A percentile compares a stretch with the other conserved stretches of the same genome.
Evolutionary conservation across 2,797 vertebrate species (phyloP).

Genomic region (Telmatherina bonti): DNA sequence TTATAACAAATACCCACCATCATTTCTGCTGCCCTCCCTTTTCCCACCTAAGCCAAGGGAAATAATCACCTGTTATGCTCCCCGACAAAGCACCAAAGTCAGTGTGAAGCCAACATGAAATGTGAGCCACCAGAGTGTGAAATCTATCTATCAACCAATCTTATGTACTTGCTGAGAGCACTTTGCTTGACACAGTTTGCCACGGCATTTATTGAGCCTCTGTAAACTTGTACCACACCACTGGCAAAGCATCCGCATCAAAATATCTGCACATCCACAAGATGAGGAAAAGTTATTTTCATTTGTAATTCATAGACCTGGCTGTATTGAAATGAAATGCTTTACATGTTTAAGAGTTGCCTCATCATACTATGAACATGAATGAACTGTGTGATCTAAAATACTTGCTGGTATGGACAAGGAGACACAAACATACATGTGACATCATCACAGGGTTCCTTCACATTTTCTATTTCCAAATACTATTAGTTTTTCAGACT

Average conservation of each 20-base stretch:
- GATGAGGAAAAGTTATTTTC: conserved; percentile 4
- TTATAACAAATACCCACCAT: neutral
- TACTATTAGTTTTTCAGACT: too few relatives aligned
- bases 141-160: conserved; percentile 74
- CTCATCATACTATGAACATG: conserved; percentile 13
- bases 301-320: conserved; percentile 9
- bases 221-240: conserved; percentile 32
- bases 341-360: conserved; percentile 22
- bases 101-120: conserved; percentile 59
- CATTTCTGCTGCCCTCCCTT: neutral
- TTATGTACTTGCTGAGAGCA: conserved; percentile 43
- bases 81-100: conserved; percentile 70
- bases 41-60: conserved; percentile 49
- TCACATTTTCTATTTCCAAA: too few relatives aligned
- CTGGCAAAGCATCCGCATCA: conserved; percentile 31
- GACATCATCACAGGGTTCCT: neutral
- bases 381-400: neutral
- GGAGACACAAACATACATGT: neutral
- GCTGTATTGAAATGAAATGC: conserved; percentile 5
- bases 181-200: conserved; percentile 55
- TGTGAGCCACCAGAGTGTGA: conserved; percentile 68
- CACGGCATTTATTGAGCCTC: conserved; percentile 52
- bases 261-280: conserved; percentile 25
- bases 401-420: neutral
- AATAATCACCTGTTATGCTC: conserved; percentile 77